These are phyloP conservation scores for Diprion similis DNA, from an alignment of 1,140 invertebrate species.

Conservation along the genomic window DNA sequence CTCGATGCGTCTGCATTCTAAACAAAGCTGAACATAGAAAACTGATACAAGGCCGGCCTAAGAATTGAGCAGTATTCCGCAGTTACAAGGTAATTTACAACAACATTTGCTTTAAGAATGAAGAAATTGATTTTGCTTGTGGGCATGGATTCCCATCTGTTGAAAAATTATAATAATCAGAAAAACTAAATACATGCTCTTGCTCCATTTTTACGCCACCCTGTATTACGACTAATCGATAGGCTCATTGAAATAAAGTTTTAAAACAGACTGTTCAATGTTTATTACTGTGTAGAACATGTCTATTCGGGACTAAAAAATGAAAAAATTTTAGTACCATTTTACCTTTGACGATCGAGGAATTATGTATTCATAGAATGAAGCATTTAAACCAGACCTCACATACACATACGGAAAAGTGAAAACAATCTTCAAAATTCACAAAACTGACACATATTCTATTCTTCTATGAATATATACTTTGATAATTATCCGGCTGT, in stretches of 20 bases:
- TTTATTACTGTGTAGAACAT: too few relatives aligned
- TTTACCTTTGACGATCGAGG: too few relatives aligned
- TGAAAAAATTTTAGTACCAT: too few relatives aligned
- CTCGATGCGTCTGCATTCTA: conserved; percentile 4
- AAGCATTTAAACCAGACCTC: too few relatives aligned
- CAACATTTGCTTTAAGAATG: not conserved
- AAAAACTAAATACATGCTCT: not conserved
- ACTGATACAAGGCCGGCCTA: not conserved
- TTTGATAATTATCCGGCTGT: too few relatives aligned
- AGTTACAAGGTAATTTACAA: not conserved
- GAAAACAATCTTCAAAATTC: too few relatives aligned
- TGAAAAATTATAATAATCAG: not conserved
- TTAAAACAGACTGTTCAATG: too few relatives aligned
- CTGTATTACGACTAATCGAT: not conserved
- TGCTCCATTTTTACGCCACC: not conserved
- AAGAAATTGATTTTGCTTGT: not conserved
- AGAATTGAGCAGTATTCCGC: conserved; percentile 1
- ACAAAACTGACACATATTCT: too few relatives aligned
- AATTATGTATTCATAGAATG: too few relatives aligned
- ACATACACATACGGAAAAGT: too few relatives aligned
- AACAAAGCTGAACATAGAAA: not conserved
- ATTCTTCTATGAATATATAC: too few relatives aligned
- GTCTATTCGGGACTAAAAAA: too few relatives aligned
- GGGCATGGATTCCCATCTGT: not conserved
- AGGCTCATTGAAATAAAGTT: not conserved